phyloP scores from a whole-genome alignment of 2,113 vertebrate genomes.

The Suricata suricatta region DNA sequence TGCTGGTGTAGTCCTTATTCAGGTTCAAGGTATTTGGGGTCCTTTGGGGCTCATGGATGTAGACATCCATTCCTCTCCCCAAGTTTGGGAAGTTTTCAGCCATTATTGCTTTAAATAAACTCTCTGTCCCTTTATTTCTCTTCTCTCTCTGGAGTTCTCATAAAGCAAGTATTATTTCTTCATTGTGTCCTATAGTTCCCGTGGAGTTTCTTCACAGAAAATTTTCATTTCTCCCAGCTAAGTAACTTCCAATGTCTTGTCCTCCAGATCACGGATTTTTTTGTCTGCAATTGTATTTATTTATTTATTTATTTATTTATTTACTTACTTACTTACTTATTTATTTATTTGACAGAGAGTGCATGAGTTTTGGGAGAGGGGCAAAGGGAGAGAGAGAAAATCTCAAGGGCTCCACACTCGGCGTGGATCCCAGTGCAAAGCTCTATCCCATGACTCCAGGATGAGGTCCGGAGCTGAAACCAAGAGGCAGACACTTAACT shows the following conservation, averaged over 20 bases:
- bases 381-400: too few species aligned
- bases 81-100: neutral
- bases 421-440: too few species aligned
- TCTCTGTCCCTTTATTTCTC: neutral
- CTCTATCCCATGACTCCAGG: too few species aligned
- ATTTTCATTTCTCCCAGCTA: neutral
- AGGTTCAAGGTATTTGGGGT: neutral
- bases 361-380: too few species aligned
- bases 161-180: neutral
- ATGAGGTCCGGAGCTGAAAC: too few species aligned
- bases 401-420: too few species aligned
- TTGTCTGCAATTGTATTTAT: neutral
- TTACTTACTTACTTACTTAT: too few species aligned
- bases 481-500: too few species aligned
- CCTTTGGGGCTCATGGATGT: neutral
- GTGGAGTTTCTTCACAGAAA: neutral
- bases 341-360: too few species aligned
- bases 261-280: neutral
- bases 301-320: too few species aligned
- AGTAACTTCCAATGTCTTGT: neutral
- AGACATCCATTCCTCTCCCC: neutral
- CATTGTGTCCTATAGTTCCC: neutral
- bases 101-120: neutral
- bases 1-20: neutral
- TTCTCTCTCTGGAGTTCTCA: neutral